Evolutionary conservation across 2,888 invertebrate species (phyloP).

Genomic region (Cosmopolites sordidus): DNA sequence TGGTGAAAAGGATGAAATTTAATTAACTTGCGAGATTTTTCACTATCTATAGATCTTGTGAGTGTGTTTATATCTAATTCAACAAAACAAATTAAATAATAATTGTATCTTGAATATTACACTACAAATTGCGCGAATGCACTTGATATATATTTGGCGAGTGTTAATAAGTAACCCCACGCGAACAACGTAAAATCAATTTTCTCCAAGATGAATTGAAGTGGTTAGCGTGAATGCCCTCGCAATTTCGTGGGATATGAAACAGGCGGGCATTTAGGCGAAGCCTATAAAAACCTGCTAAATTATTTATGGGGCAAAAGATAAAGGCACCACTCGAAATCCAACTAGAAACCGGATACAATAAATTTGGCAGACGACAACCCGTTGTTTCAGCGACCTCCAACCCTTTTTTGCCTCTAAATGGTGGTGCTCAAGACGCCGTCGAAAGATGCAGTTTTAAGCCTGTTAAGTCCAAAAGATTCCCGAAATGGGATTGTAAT

Average conservation of each 20-base stretch:
- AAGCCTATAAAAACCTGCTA: conserved; percentile 12
- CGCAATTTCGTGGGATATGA: background rate
- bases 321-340: conserved; percentile 9
- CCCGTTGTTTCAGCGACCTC: conserved; percentile 6
- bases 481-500: no score
- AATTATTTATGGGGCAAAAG: conserved; percentile 12
- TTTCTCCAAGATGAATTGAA: background rate
- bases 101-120: no score
- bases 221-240: no score
- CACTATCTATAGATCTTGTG: no score
- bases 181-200: background rate
- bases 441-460: background rate
- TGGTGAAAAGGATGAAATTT: no score
- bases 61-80: no score
- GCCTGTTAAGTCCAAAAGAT: background rate
- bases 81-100: no score
- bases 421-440: background rate
- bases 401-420: conserved; percentile 2
- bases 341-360: conserved; percentile 5
- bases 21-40: no score
- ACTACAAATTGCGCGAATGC: no score
- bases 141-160: background rate
- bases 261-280: background rate
- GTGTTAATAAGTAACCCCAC: background rate
- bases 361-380: conserved; percentile 6